Base-by-base conservation (phyloP, 2,888 invertebrate species). In the Halocaridina rubra region DNA sequence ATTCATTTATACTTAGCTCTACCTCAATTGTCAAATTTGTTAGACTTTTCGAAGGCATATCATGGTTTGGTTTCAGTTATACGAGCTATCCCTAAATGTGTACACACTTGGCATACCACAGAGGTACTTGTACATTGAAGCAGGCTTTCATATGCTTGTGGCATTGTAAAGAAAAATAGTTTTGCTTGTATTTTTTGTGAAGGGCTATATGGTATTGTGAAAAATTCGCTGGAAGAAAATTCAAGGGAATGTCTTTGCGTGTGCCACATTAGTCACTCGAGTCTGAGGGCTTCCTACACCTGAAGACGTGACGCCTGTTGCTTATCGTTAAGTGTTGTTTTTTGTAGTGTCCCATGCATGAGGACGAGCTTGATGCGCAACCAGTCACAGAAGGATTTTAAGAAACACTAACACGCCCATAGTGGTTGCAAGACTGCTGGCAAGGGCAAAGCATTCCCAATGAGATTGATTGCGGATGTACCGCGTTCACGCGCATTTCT, bases 311-410 rank as follows among this genome's bases (percentile, higher is more conserved):
- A 84, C 84, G 74, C 84, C 84, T 75, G 78, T 84, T 78, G 82
- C 84, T 75, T 84, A 84, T 78, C 84, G 67, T 79, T 84, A 84
- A 84, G 84, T 84, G 84, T 84, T 69, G 84, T 74, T 84, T 32
- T 84, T 84, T 84, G 84, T 84, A 84, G 80, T 84, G 84, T 84
- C 79, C 79, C 75, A 84, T 84, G 82, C 82, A 84, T 84, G 82
- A 84, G 82, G 82, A 84, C 82, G 78, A 84, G 84, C 84, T 75
- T 84, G 75, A 84, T 75, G 53, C 67, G 64, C 84, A 80, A 80
- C 80, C 79, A 79, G 69, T 84, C 39, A 84, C 19, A 69, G 79
- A 79, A 79, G 74, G 80, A 84, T 64, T 4, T 29, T 46, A 72
- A 24, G 84, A 84, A 84, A 84, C 84, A 84, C 84, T 84, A 84